Percentiles rank a stretch among this genome's conserved stretches.
Conservation (phyloP, 2,797 vertebrate genomes). For the Tragopan temminckii region DNA sequence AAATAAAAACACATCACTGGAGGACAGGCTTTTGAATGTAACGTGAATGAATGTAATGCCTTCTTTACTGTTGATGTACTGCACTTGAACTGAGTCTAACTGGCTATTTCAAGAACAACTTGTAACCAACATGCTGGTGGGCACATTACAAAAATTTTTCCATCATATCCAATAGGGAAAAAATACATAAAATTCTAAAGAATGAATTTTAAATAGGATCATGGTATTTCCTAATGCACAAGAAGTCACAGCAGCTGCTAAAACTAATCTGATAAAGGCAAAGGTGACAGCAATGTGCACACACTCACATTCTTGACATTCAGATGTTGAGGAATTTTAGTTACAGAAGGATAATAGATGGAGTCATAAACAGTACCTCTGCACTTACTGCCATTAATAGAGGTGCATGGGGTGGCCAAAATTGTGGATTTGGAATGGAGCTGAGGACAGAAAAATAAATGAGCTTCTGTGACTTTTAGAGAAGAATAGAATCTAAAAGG, state of each 20-base stretch:
- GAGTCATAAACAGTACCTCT: neutral
- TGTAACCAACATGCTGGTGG: neutral
- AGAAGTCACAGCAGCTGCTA: neutral
- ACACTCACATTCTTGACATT: neutral
- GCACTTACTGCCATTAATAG: neutral
- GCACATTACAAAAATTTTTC: neutral
- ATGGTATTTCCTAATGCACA: neutral
- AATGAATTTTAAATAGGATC: neutral
- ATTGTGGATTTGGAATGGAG: neutral
- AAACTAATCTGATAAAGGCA: neutral
- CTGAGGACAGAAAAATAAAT: neutral
- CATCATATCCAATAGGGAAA: neutral
- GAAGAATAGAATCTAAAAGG: neutral
- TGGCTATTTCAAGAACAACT: neutral
- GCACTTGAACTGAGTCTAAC: neutral
- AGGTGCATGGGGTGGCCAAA: accelerated
- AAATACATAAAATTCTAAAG: neutral
- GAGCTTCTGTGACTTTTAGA: neutral
- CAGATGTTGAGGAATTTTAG: neutral
- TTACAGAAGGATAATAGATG: neutral
- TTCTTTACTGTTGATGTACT: neutral
- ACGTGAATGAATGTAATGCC: slow-evolving; percentile 6
- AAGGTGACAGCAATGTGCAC: neutral
- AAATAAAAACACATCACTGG: neutral
- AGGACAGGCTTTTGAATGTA: slow-evolving; percentile 16